phyloP scores from a whole-genome alignment of 2,113 vertebrate genomes.

The Strix aluco region DNA sequence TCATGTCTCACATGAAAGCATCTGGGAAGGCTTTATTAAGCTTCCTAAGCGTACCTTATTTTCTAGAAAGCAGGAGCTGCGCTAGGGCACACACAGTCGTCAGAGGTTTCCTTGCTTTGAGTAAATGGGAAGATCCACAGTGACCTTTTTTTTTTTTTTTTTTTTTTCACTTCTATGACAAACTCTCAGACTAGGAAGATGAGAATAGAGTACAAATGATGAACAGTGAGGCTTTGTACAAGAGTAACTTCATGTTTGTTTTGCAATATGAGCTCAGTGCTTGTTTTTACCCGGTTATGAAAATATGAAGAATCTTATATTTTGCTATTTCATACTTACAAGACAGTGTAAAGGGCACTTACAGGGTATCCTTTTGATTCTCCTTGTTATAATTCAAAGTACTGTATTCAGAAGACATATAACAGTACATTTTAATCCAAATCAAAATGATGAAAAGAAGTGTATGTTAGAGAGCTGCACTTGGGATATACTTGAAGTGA shows the following conservation, averaged over 20 bases:
- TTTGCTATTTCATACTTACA: background rate
- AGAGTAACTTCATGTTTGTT: background rate
- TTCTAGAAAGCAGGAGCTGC: background rate
- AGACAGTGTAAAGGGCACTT: background rate
- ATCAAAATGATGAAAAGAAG: background rate
- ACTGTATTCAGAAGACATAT: background rate
- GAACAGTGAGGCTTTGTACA: background rate
- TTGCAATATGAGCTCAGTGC: background rate
- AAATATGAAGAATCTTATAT: background rate
- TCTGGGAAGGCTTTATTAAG: background rate
- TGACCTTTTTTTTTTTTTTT: background rate
- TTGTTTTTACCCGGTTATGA: background rate
- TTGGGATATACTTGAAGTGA: background rate
- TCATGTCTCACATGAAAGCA: background rate
- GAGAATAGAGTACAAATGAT: background rate
- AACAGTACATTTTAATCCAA: background rate
- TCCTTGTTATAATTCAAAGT: background rate
- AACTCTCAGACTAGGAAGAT: background rate
- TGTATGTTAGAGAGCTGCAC: background rate
- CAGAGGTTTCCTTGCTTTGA: background rate
- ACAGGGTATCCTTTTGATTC: background rate
- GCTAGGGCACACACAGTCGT: accelerated
- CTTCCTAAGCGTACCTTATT: background rate
- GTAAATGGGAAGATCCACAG: background rate
- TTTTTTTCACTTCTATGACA: background rate